Evolutionary conservation across 2,888 invertebrate genomes (phyloP).

Genomic region (Mystacides longicornis): DNA sequence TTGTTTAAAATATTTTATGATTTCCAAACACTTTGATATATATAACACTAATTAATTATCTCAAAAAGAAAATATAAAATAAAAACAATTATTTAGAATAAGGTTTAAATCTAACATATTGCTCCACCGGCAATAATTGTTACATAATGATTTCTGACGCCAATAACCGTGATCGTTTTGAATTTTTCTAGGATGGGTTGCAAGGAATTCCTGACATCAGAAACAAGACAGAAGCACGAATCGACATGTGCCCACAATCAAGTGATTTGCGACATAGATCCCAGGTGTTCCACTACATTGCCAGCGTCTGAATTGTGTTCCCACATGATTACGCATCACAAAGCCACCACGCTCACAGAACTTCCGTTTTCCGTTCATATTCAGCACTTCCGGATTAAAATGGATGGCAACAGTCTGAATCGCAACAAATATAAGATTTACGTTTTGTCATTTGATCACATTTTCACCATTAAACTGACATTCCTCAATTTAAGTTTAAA

Average conservation of each 20-base stretch:
- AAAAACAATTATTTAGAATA: too few relatives aligned
- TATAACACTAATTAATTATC: too few relatives aligned
- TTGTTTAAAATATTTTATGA: too few relatives aligned
- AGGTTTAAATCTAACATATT: too few relatives aligned
- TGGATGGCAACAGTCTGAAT: background rate
- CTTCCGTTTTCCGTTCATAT: background rate
- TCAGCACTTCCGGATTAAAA: background rate
- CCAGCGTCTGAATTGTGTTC: background rate
- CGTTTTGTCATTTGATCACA: background rate
- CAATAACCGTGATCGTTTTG: too few relatives aligned
- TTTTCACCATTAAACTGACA: background rate
- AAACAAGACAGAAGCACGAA: conserved; percentile 41
- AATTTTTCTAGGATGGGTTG: conserved; percentile 44
- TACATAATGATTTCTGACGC: too few relatives aligned
- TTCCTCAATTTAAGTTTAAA: background rate
- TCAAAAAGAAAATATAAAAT: too few relatives aligned
- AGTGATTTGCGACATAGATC: conserved; percentile 34
- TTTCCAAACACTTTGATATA: too few relatives aligned
- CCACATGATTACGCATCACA: background rate
- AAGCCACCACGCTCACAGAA: background rate
- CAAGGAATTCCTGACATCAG: conserved; percentile 40
- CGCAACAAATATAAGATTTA: background rate
- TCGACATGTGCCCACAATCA: conserved; percentile 44
- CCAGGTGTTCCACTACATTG: background rate
- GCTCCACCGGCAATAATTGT: too few relatives aligned